Conservation (phyloP, 2,888 invertebrate genomes). For the Lumbricus terrestris region DNA sequence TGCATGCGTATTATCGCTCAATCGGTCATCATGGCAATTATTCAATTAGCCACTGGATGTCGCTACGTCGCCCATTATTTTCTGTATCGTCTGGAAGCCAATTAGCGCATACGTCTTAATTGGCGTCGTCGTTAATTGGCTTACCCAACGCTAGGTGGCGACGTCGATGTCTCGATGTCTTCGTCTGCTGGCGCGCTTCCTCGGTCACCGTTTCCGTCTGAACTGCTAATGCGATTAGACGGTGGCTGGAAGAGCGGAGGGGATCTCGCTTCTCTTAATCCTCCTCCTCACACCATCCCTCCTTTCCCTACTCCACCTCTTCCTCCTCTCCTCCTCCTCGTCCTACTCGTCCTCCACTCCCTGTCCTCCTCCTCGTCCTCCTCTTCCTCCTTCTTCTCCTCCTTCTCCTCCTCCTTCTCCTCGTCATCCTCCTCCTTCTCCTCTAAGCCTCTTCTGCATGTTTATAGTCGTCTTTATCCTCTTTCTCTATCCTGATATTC, state of each 20-base stretch:
- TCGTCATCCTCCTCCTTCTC: too few species aligned
- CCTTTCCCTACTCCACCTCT: too few species aligned
- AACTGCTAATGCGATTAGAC: slow-evolving; percentile 14
- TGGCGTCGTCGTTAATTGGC: background rate
- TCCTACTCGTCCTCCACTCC: too few species aligned
- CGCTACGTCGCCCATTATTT: background rate
- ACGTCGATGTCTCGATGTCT: background rate
- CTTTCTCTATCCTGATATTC: background rate
- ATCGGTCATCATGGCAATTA: background rate
- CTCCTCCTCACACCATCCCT: background rate
- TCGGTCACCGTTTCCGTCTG: background rate
- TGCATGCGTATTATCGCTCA: background rate
- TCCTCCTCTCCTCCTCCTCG: too few species aligned
- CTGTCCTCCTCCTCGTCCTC: too few species aligned
- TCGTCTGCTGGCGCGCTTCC: background rate
- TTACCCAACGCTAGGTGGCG: background rate
- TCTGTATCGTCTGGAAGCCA: background rate
- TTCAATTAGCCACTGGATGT: background rate
- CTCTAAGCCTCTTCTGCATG: too few species aligned
- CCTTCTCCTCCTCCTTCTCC: too few species aligned
- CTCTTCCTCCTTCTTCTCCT: too few species aligned
- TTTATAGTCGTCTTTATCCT: background rate
- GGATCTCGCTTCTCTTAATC: background rate
- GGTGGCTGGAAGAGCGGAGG: too few species aligned
- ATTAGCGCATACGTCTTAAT: background rate